A percentile compares a stretch with the other conserved stretches of the same genome.
Evolutionary conservation across 2,797 vertebrate genomes (phyloP).

Genomic region (Myotis pilosus): DNA sequence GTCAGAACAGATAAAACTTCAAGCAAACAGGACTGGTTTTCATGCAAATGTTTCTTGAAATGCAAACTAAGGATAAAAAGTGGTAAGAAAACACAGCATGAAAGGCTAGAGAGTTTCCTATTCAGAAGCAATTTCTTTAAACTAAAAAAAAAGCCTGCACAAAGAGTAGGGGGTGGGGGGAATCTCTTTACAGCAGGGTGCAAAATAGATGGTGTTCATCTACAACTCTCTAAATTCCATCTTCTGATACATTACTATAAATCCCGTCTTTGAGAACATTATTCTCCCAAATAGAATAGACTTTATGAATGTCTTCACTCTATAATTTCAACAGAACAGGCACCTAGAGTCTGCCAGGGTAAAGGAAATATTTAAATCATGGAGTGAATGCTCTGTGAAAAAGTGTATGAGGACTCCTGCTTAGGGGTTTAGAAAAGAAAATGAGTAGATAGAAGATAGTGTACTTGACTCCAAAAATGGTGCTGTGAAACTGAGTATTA

Average conservation of each 20-base stretch:
- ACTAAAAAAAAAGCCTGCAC: background rate
- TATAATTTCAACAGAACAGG: background rate
- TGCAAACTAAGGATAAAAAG: slow-evolving; percentile 32
- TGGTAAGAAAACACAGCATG: background rate
- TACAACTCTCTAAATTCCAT: background rate
- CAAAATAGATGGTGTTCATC: background rate
- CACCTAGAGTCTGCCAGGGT: background rate
- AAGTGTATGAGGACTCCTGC: background rate
- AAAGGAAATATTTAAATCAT: slow-evolving; percentile 27
- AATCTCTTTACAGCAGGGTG: background rate
- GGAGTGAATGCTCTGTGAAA: background rate
- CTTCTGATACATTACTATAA: background rate
- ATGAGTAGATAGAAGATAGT: slow-evolving; percentile 26
- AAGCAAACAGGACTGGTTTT: slow-evolving; percentile 26
- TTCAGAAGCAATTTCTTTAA: background rate
- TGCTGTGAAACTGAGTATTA: slow-evolving; percentile 10
- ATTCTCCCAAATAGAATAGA: background rate
- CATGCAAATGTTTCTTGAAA: slow-evolving; percentile 63
- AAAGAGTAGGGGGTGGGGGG: background rate
- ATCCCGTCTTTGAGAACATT: slow-evolving; percentile 43
- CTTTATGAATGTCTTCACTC: background rate
- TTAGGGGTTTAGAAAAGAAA: background rate
- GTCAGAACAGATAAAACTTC: slow-evolving; percentile 29
- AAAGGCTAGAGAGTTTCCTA: background rate
- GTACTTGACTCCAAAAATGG: slow-evolving; percentile 59